A percentile compares a stretch with the other conserved stretches of the same genome.
Conservation (phyloP, 2,113 vertebrate species). For the Rhynchopsitta pachyrhyncha region DNA sequence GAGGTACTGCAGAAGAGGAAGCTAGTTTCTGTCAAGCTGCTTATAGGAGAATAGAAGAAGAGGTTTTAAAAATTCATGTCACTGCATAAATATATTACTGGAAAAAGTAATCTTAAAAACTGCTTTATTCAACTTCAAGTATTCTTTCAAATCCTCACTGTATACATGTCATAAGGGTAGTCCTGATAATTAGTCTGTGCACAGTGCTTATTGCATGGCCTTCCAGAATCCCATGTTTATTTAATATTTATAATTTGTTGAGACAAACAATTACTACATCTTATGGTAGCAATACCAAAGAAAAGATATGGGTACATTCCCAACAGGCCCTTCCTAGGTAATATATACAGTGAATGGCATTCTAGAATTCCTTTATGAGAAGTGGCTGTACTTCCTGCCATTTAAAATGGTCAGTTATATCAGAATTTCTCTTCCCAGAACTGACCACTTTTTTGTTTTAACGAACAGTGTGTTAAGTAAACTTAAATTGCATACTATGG, state of each 20-base stretch:
- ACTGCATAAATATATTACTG: background rate
- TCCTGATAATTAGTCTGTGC: background rate
- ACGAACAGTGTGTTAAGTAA: background rate
- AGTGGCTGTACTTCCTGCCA: background rate
- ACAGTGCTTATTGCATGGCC: background rate
- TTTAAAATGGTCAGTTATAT: background rate
- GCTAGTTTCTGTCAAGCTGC: background rate
- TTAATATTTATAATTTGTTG: background rate
- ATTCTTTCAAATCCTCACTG: background rate
- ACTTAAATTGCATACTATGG: background rate
- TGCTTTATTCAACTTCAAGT: background rate
- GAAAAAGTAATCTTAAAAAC: background rate
- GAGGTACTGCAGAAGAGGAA: background rate
- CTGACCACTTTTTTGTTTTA: background rate
- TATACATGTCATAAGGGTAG: background rate
- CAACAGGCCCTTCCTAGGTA: background rate
- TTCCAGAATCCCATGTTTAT: background rate
- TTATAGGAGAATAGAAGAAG: background rate
- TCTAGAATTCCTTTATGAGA: background rate
- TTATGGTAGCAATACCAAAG: background rate
- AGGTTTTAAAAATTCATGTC: background rate
- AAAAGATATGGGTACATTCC: background rate
- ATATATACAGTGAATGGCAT: background rate
- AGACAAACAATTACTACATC: background rate
- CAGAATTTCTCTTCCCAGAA: background rate